phyloP scores from a whole-genome alignment of 2,113 vertebrate species.

The Myanophis thanlyinensis region DNA sequence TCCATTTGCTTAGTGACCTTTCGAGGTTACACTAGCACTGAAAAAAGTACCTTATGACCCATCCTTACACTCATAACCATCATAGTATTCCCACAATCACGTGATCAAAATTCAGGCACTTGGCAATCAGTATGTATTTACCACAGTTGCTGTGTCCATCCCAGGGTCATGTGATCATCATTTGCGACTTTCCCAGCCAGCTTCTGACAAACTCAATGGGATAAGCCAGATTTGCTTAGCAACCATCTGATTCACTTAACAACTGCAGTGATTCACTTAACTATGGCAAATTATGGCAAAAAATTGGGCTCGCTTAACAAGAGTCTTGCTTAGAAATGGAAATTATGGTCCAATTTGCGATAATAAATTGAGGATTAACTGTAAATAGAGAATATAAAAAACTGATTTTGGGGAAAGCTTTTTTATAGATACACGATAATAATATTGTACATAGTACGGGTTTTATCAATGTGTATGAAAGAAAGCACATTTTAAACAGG shows the following conservation, averaged over 20 bases:
- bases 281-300: background rate
- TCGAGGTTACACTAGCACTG: background rate
- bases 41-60: background rate
- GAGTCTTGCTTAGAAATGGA: background rate
- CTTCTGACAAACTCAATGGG: background rate
- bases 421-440: background rate
- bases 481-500: background rate
- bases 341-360: background rate
- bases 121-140: background rate
- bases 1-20: background rate
- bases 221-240: background rate
- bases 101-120: background rate
- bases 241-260: background rate
- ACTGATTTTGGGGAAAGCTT: background rate
- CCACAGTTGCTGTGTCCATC: background rate
- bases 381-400: background rate
- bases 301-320: background rate
- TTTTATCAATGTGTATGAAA: background rate
- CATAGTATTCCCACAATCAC: background rate
- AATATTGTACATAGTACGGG: background rate
- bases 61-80: background rate
- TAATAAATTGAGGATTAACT: background rate
- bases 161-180: background rate
- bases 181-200: background rate
- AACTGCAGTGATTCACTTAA: background rate